Percentiles rank a stretch among this genome's conserved stretches.
Conservation (phyloP, 2,113 vertebrate species). For the Chaetura pelagica region DNA sequence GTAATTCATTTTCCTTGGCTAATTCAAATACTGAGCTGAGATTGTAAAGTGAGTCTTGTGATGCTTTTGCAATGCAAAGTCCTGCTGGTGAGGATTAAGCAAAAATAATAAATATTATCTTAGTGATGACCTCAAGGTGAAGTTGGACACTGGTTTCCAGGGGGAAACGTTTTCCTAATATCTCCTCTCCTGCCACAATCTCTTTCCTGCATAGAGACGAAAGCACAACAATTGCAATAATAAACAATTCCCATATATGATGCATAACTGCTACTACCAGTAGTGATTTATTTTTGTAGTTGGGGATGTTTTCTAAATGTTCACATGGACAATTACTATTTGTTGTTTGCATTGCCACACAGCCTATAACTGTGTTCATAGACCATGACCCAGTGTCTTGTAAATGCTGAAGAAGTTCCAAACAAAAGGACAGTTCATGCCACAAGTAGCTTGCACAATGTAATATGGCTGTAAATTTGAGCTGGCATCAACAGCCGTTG, state of each 20-base stretch:
- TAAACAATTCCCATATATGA: background rate
- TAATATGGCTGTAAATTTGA: conserved; percentile 39
- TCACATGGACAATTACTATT: conserved; percentile 22
- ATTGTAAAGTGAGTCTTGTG: background rate
- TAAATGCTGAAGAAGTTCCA: conserved; percentile 35
- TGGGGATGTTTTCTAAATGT: conserved; percentile 8
- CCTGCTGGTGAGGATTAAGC: background rate
- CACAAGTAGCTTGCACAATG: background rate
- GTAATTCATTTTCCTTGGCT: background rate
- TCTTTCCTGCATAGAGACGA: background rate
- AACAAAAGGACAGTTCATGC: conserved; percentile 6
- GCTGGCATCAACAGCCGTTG: background rate
- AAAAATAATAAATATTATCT: background rate
- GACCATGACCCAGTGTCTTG: conserved; percentile 41
- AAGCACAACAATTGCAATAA: background rate
- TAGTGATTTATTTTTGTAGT: background rate
- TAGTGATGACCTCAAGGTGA: background rate
- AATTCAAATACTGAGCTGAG: background rate
- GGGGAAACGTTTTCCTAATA: background rate
- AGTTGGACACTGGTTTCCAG: background rate
- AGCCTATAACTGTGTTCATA: background rate
- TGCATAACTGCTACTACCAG: background rate
- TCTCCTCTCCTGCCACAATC: background rate
- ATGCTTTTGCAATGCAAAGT: background rate
- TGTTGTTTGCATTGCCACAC: background rate